Conservation (phyloP, 2,888 invertebrate species). For the Sussaba pulchella region DNA sequence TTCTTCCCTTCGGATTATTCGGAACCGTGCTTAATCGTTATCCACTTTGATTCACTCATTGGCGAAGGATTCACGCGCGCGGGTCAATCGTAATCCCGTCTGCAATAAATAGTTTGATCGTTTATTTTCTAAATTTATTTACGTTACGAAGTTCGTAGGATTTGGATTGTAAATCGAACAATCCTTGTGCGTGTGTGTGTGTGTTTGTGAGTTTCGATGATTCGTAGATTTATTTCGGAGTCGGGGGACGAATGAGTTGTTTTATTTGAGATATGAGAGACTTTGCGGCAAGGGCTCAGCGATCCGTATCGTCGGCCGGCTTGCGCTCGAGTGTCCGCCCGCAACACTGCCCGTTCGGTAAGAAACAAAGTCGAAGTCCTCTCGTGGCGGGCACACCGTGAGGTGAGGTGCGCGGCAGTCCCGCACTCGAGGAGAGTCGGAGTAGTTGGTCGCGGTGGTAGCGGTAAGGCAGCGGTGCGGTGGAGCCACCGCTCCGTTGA, state of each 20-base stretch:
- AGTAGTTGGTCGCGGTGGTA: slow-evolving; percentile 52
- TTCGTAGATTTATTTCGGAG: background rate
- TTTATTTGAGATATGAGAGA: slow-evolving; percentile 53
- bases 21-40: background rate
- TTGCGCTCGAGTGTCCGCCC: slow-evolving; percentile 68
- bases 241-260: slow-evolving; percentile 28
- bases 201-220: slow-evolving; percentile 8
- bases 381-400: slow-evolving; percentile 51
- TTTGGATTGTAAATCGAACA: background rate
- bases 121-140: background rate
- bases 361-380: slow-evolving; percentile 69
- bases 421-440: slow-evolving; percentile 57
- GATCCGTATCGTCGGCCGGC: slow-evolving; percentile 70
- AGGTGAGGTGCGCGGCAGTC: slow-evolving; percentile 45
- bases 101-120: background rate
- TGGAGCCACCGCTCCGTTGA: slow-evolving; percentile 21
- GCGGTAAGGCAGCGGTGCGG: slow-evolving; percentile 27
- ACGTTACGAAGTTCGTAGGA: background rate
- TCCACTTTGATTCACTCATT: slow-evolving; percentile 17
- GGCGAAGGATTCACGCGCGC: slow-evolving; percentile 12
- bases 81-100: slow-evolving; percentile 1
- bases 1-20: slow-evolving; percentile 23
- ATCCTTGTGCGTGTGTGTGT: slow-evolving; percentile 8
- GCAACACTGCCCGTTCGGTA: slow-evolving; percentile 65
- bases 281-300: slow-evolving; percentile 69